Evolutionary conservation across 2,113 vertebrate species (phyloP).

Genomic region (Equus quagga): DNA sequence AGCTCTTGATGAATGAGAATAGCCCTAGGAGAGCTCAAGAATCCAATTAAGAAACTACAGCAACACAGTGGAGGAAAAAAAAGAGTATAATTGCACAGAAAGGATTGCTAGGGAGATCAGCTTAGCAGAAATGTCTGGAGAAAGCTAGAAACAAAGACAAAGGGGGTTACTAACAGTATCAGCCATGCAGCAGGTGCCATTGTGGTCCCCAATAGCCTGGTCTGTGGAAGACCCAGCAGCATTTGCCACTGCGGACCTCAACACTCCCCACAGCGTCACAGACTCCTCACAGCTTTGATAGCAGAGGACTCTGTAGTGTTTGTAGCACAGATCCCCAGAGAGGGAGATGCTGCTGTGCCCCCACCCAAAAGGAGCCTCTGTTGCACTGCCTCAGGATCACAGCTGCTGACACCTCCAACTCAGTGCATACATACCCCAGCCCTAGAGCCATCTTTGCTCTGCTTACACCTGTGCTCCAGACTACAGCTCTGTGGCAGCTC

Average conservation of each 20-base stretch:
- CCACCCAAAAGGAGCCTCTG: background rate
- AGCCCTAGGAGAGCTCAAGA: background rate
- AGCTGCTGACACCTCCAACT: background rate
- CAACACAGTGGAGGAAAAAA: background rate
- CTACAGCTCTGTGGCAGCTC: too few species aligned
- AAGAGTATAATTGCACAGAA: background rate
- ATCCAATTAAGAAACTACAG: background rate
- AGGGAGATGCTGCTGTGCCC: background rate
- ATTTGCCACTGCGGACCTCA: background rate
- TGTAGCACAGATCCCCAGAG: background rate
- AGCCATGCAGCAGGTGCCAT: background rate
- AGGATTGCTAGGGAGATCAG: background rate
- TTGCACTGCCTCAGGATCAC: background rate
- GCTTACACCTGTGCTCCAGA: background rate
- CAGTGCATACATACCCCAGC: background rate
- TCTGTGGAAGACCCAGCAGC: background rate
- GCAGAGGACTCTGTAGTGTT: background rate
- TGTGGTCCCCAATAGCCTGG: background rate
- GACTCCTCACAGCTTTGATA: background rate
- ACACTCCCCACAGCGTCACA: background rate
- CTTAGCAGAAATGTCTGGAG: background rate
- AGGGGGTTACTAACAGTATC: background rate
- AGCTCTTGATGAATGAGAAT: background rate
- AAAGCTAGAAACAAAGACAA: background rate
- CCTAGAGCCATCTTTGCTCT: background rate